Conservation (phyloP, 1,140 invertebrate genomes). For the Drosophila seguyi region DNA sequence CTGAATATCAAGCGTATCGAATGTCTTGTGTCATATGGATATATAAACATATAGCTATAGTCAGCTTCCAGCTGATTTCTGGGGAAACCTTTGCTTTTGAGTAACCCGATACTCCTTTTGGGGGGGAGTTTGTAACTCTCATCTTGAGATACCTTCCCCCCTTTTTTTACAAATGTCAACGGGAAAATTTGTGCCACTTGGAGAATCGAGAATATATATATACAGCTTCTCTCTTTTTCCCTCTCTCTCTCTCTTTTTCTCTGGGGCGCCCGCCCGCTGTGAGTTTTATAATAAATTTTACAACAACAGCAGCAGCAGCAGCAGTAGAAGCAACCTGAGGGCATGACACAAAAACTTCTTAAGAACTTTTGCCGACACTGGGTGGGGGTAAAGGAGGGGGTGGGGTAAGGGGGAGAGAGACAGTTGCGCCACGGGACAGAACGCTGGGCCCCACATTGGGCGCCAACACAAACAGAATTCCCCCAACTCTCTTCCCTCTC, state of each 20-base stretch:
- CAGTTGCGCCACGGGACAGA: constrained; percentile 44
- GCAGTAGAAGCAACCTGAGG: constrained; percentile 54
- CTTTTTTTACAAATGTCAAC: constrained; percentile 69
- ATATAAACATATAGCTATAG: constrained; percentile 13
- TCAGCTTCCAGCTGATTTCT: constrained; percentile 56
- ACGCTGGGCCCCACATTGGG: constrained; percentile 47
- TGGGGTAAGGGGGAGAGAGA: not conserved
- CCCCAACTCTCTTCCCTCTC: not conserved
- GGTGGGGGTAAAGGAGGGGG: not conserved
- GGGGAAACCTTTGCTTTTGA: constrained; percentile 44
- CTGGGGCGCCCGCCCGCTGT: constrained; percentile 58
- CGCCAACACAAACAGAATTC: constrained; percentile 51
- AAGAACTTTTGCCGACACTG: constrained; percentile 77
- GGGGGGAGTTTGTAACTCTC: constrained; percentile 50
- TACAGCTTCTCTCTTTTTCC: too few relatives aligned
- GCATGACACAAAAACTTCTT: constrained; percentile 77
- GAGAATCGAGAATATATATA: constrained; percentile 2
- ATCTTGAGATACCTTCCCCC: constrained; percentile 16
- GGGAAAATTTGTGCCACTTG: constrained; percentile 50
- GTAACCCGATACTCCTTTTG: constrained; percentile 58
- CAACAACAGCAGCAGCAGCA: constrained; percentile 53
- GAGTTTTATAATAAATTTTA: constrained; percentile 75
- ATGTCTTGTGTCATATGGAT: constrained; percentile 18
- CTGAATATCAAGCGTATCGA: constrained; percentile 53
- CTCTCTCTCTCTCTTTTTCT: constrained; percentile 3